These are phyloP conservation scores for Entomobrya proxima DNA, from an alignment of 2,888 invertebrate species.

Conservation along the genomic window DNA sequence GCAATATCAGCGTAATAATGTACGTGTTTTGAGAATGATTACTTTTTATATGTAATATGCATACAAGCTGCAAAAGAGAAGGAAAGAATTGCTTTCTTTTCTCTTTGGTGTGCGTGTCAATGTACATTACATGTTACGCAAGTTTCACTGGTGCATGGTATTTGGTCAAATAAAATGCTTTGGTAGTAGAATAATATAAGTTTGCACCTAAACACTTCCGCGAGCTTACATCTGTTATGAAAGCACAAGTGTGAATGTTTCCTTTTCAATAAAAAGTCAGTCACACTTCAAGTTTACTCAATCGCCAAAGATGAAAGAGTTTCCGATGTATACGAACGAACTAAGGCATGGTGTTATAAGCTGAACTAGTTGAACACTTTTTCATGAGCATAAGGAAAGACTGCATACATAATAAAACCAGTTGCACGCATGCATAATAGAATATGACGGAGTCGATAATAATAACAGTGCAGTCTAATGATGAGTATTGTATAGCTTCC, in stretches of 20 bases:
- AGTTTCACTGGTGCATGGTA: not conserved
- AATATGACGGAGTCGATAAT: not conserved
- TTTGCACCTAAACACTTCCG: slow-evolving; percentile 35
- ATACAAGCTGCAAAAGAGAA: too few relatives aligned
- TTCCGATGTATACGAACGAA: not conserved
- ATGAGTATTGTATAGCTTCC: slow-evolving; percentile 2
- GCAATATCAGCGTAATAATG: too few relatives aligned
- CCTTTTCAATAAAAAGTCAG: slow-evolving; percentile 12
- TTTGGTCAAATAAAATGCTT: not conserved
- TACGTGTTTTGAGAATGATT: too few relatives aligned
- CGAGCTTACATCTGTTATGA: slow-evolving; percentile 11
- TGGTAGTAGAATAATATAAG: not conserved
- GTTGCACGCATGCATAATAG: slow-evolving; percentile 7
- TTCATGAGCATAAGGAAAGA: not conserved
- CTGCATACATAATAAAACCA: slow-evolving; percentile 12
- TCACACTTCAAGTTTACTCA: slow-evolving; percentile 9
- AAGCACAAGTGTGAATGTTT: not conserved
- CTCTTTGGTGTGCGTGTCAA: not conserved
- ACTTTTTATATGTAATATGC: too few relatives aligned
- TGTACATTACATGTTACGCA: not conserved
- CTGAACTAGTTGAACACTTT: too few relatives aligned
- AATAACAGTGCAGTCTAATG: not conserved
- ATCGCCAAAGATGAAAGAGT: not conserved
- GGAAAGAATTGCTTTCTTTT: slow-evolving; percentile 27
- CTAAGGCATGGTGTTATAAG: too few relatives aligned